phyloP scores from a whole-genome alignment of 2,113 vertebrate genomes.

The Sardina pilchardus region DNA sequence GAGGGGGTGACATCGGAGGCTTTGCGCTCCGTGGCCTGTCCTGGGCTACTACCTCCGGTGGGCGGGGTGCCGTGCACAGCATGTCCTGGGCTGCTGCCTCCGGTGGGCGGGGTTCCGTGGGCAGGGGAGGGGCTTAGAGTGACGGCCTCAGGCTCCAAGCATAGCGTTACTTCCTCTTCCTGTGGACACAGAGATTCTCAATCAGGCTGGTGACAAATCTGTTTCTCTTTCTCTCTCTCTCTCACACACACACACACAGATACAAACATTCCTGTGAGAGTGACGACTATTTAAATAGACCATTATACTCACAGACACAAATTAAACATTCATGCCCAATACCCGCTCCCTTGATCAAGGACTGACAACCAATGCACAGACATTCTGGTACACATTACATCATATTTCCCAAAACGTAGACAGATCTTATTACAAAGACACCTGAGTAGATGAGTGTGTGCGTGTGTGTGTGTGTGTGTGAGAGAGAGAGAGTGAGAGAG shows the following conservation, averaged over 20 bases:
- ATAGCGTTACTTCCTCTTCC: constrained; percentile 87
- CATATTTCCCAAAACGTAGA: not conserved
- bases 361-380: not conserved
- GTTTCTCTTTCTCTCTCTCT: not conserved
- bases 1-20: constrained; percentile 86
- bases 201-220: not conserved
- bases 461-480: constrained; percentile 2
- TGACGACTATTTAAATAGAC: not conserved
- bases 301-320: not conserved
- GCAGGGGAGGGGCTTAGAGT: constrained; percentile 72
- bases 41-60: constrained; percentile 71
- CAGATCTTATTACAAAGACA: not conserved
- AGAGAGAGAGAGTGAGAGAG: not conserved
- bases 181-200: constrained; percentile 43
- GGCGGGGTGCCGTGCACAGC: constrained; percentile 69
- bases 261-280: not conserved
- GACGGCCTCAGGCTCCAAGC: constrained; percentile 86
- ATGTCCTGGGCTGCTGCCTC: constrained; percentile 79
- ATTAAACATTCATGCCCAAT: no score
- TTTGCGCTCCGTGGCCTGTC: constrained; percentile 82
- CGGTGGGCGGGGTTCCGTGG: constrained; percentile 68
- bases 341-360: not conserved
- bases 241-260: not conserved
- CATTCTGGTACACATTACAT: not conserved
- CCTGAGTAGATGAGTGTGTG: not conserved